Evolutionary conservation across 2,888 invertebrate species (phyloP), one percentile per base, ranked within the genome.

Genomic region (Tiliacea aurago): DNA sequence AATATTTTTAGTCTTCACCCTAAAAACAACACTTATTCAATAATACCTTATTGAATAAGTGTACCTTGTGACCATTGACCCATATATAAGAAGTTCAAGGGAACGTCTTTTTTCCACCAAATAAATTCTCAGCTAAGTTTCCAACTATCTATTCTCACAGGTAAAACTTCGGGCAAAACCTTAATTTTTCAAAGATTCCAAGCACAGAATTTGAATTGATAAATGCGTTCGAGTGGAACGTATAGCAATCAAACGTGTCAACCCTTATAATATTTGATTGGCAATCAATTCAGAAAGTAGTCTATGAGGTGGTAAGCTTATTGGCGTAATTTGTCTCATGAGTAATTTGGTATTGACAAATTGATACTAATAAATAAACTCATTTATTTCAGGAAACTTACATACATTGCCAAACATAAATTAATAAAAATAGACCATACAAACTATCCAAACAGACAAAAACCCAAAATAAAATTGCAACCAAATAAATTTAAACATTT

Each of bases 131-230:
- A 43, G 13, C 33, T 23, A 45, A 67, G 37, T 49, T 75, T 67
- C n/a, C 53, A 67, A 63, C 63, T 77, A 47, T 62, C 20, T 59
- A 63, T 76, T 64, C 73, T 61, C 74, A 20, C 62, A 65, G 71
- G 80, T 63, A 58, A 56, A 80, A 80, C 28, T 73, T 82, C 45
- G 20, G 2, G 56, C n/a, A 37, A 33, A 61, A 71, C 70, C 23
- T 62, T 65, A n/a, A 59, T 72, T 64, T 64, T 41, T 61, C 45
- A 49, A 47, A 64, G 10, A 64, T 53, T 51, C n/a, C 18, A 37
- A 33, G 33, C 28, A 51, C 20, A 41, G 58, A 59, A 68, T 53
- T 20, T n/a, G 13, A 51, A 53, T 53, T 75, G 53, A 55, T 66
- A 23, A 33, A 64, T 5, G 45, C 55, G 10, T 58, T 37, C 7